Percentiles rank a stretch among this genome's conserved stretches.
These are phyloP conservation scores for Sericinus montela DNA, from an alignment of 2,888 invertebrate genomes.

Conservation along the genomic window DNA sequence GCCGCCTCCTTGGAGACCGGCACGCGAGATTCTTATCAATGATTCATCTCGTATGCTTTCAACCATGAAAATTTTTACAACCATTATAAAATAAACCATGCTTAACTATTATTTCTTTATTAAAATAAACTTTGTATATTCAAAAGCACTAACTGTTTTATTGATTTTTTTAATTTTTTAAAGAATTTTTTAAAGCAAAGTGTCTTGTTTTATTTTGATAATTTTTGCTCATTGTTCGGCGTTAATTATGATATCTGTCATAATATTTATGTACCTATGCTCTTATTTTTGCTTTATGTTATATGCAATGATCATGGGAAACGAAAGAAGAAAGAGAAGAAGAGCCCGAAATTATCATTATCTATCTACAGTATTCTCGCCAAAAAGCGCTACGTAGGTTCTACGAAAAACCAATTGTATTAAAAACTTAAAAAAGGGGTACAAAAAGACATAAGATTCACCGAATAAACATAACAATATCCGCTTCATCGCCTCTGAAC, in stretches of 20 bases:
- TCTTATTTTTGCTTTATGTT: too few species aligned
- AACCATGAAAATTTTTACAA: conserved; percentile 29
- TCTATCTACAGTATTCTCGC: conserved; percentile 56
- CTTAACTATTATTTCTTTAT: conserved; percentile 17
- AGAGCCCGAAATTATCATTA: conserved; percentile 35
- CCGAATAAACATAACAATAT: conserved; percentile 71
- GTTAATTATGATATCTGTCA: too few species aligned
- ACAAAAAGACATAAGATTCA: conserved; percentile 54
- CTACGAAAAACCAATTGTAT: conserved; percentile 63
- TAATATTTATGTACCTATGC: too few species aligned
- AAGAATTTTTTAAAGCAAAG: too few species aligned
- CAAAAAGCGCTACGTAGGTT: conserved; percentile 34
- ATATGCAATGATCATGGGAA: conserved; percentile 41
- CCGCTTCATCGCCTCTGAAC: conserved; percentile 63
- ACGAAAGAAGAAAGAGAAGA: conserved; percentile 47
- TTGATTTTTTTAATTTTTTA: conserved; percentile 15
- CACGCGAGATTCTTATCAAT: conserved; percentile 46
- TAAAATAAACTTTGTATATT: conserved; percentile 11
- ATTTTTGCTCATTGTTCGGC: too few species aligned
- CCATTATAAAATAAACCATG: background rate
- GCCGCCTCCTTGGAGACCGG: conserved; percentile 38
- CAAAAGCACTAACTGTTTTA: conserved; percentile 13
- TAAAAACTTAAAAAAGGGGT: conserved; percentile 58
- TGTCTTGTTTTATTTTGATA: too few species aligned
- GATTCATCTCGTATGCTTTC: conserved; percentile 44